Conservation (phyloP, 2,113 vertebrate genomes). For the Platichthys stellatus region DNA sequence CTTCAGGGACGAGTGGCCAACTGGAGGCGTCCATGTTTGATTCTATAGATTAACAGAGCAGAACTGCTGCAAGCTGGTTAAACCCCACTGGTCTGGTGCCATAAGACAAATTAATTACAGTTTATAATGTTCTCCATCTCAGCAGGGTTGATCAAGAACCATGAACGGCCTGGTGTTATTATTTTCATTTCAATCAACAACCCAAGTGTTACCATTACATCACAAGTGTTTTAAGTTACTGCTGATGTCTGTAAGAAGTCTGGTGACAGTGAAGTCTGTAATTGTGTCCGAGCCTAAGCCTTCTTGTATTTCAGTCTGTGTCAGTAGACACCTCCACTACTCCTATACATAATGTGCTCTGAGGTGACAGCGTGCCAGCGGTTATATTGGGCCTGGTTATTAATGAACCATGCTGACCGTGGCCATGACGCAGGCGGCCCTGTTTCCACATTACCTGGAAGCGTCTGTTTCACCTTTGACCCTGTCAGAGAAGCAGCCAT, state of each 20-base stretch:
- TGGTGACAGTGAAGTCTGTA: conserved; percentile 12
- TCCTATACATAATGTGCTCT: conserved; percentile 45
- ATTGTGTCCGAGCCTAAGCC: conserved; percentile 15
- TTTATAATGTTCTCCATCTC: conserved; percentile 2
- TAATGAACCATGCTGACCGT: conserved; percentile 65
- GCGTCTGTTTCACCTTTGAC: conserved; percentile 52
- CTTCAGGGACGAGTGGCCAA: not conserved
- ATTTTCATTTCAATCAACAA: conserved; percentile 3
- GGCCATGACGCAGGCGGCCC: conserved; percentile 47
- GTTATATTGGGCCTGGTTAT: conserved; percentile 69
- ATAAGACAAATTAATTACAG: not conserved
- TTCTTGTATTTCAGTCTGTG: conserved; percentile 55
- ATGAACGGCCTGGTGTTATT: not conserved
- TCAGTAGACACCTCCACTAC: conserved; percentile 48
- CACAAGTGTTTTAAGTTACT: not conserved
- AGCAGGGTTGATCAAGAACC: not conserved
- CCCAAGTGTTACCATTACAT: not conserved
- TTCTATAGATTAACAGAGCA: conserved; percentile 7
- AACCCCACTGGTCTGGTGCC: not conserved
- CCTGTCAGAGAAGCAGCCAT: not conserved
- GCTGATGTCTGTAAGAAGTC: not conserved
- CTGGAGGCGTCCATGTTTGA: not conserved
- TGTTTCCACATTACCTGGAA: conserved; percentile 77
- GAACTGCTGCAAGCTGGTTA: not conserved
- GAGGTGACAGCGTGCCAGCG: conserved; percentile 50